Conservation (phyloP, 2,797 vertebrate species). For the Pogoniulus pusillus region DNA sequence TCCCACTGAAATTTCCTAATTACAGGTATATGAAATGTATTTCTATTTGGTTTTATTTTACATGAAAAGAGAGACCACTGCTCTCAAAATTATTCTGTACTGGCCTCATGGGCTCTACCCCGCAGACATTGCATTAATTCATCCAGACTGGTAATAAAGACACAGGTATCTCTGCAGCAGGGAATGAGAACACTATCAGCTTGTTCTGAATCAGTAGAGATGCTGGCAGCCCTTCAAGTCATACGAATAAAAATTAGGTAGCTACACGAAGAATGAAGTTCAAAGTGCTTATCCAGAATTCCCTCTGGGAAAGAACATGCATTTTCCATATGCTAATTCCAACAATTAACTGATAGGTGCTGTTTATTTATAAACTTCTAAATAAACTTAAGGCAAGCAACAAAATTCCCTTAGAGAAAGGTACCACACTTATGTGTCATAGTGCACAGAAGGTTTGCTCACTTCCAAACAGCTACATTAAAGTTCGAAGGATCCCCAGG, state of each 20-base stretch:
- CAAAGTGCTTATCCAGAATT: neutral
- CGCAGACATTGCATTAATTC: neutral
- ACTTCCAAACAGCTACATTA: neutral
- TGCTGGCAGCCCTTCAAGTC: slow-evolving; percentile 41
- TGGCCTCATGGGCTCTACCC: neutral
- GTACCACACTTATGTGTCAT: neutral
- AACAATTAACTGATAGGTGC: neutral
- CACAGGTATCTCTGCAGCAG: slow-evolving; percentile 8
- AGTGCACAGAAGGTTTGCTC: neutral
- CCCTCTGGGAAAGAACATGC: neutral
- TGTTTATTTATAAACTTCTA: neutral
- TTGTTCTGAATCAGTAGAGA: slow-evolving; percentile 54
- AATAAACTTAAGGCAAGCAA: neutral
- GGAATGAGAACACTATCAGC: slow-evolving; percentile 53
- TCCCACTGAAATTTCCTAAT: neutral
- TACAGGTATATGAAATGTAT: neutral
- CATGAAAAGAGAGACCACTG: neutral
- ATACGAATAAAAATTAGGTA: neutral
- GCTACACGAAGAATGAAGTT: slow-evolving; percentile 27
- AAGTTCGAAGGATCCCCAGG: slow-evolving; percentile 6
- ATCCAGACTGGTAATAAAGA: slow-evolving; percentile 23
- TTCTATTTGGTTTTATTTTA: neutral
- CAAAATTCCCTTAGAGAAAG: neutral
- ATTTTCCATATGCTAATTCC: neutral
- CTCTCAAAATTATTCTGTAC: neutral